Conservation (phyloP, 2,888 invertebrate genomes). For the Lymantria monacha region DNA sequence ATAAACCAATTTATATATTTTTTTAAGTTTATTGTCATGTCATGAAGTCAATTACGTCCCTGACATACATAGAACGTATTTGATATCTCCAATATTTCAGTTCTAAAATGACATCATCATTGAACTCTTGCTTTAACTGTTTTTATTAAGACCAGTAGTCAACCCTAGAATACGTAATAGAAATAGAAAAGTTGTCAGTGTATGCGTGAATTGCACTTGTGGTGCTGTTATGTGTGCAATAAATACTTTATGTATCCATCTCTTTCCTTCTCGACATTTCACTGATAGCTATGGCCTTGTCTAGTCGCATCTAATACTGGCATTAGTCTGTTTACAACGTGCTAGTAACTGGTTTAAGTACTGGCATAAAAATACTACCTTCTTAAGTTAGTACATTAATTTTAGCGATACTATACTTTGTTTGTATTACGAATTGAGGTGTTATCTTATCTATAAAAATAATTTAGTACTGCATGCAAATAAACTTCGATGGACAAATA, state of each 20-base stretch:
- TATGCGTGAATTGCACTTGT: conserved; percentile 75
- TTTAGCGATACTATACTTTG: not conserved
- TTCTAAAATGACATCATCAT: conserved; percentile 24
- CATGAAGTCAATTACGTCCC: conserved; percentile 19
- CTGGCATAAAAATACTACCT: conserved; percentile 10
- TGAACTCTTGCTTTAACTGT: conserved; percentile 37
- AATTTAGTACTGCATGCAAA: not conserved
- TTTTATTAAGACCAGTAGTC: conserved; percentile 56
- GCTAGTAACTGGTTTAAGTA: conserved; percentile 49
- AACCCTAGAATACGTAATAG: conserved; percentile 70
- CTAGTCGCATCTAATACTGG: conserved; percentile 82
- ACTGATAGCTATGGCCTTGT: conserved; percentile 82
- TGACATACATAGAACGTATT: conserved; percentile 37
- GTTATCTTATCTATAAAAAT: not conserved
- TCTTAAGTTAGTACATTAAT: not conserved
- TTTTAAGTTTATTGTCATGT: conserved; percentile 8
- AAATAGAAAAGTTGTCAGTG: conserved; percentile 71
- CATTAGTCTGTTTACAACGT: conserved; percentile 68
- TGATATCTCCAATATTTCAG: conserved; percentile 31
- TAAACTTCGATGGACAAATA: not conserved
- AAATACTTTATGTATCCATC: conserved; percentile 77
- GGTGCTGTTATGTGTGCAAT: conserved; percentile 75
- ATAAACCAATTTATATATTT: not conserved
- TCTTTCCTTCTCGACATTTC: conserved; percentile 81
- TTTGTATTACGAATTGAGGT: not conserved